Base-by-base conservation (phyloP, 2,888 invertebrate species). In the Ophraella communa region DNA sequence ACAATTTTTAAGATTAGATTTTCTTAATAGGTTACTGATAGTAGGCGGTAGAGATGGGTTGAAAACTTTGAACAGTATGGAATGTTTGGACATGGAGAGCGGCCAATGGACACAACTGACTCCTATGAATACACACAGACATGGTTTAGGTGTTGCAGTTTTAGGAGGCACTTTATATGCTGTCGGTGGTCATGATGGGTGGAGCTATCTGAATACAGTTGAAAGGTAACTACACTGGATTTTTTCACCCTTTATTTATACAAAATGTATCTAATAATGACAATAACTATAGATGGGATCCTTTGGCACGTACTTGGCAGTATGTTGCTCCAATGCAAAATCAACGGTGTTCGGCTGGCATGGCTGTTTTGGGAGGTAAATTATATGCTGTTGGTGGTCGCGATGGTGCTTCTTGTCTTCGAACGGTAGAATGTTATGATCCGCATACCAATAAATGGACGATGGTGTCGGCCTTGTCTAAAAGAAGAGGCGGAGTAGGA, bases 111-210 rank as follows among this genome's bases (percentile, higher is more conserved):
- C 88, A 59, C 87, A 88, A 18, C 79, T 96, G 68, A 91, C 93
- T 35, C 89, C 94, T 0, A 96, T 97, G 95, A 92, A 91, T 75
- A 95, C 95, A 8, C 95, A 94, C 78, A 86, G 96, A 2, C 92
- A 93, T 79, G 92, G 92, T 0, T 82, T 92, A 64, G 92, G 91
- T 10, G 92, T 93, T 23, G 91, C 92, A 1, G 90, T 92, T 30
- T 85, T 94, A 52, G 88, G 88, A 73, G 91, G 93, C 0, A 94
- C 95, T 0, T 85, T 97, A 64, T 97, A 97, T 83, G 96, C 96
- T 0, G 94, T 96, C 2, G 96, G 97, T 1, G 97, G 97, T 0
- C 96, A 96, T 79, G 96, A 97, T 81, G 96, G 95, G 17, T 95
- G 95, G 95, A 95, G 95, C 76, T 96, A 96, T 80, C 85, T 96